These are phyloP conservation scores for Platygyra sinensis DNA, from an alignment of 64 coral and sea anemone genomes.

Conservation along the genomic window DNA sequence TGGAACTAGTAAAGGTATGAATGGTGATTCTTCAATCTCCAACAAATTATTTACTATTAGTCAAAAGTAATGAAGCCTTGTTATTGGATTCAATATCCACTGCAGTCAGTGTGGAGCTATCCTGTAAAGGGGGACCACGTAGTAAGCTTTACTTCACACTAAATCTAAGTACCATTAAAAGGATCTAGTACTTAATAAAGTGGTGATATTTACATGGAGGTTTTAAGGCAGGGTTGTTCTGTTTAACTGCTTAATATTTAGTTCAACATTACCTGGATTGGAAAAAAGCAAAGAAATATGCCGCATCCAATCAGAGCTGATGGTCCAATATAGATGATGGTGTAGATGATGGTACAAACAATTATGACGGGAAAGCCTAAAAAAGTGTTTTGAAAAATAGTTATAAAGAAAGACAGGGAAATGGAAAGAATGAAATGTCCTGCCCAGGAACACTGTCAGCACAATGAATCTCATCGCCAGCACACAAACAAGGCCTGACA, in stretches of 20 bases:
- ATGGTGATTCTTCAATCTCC: too few relatives aligned
- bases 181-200: not conserved
- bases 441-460: too few relatives aligned
- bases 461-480: too few relatives aligned
- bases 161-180: not conserved
- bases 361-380: slow-evolving; percentile 71
- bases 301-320: slow-evolving; percentile 85
- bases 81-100: too few relatives aligned
- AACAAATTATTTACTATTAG: too few relatives aligned
- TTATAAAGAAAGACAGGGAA: not conserved
- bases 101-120: too few relatives aligned
- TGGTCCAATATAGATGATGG: slow-evolving; percentile 77
- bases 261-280: slow-evolving; percentile 72
- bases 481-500: too few relatives aligned
- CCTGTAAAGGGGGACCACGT: too few relatives aligned
- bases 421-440: not conserved
- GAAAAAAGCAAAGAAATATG: slow-evolving; percentile 74
- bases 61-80: too few relatives aligned
- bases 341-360: slow-evolving; percentile 71
- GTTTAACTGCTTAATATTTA: not conserved
- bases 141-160: too few relatives aligned
- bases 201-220: not conserved
- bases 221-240: too few relatives aligned
- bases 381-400: not conserved
- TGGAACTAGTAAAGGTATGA: too few relatives aligned